These are phyloP conservation scores for Eulemur albifrons DNA, from an alignment of 2,797 vertebrate species.

Conservation along the genomic window DNA sequence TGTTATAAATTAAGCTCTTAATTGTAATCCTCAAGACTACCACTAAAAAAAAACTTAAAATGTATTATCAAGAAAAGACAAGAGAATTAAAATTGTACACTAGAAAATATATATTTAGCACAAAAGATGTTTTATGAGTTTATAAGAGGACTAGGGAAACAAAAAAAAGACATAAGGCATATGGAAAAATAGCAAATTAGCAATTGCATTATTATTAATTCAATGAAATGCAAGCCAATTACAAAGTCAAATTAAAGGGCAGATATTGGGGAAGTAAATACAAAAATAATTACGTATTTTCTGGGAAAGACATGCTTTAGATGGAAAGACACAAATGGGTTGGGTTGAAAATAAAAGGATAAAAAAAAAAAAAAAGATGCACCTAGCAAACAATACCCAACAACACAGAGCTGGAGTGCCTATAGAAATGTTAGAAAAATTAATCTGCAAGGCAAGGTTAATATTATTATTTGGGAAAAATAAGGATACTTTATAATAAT, in stretches of 20 bases:
- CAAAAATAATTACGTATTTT: neutral
- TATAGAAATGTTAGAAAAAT: neutral
- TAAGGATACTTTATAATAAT: neutral
- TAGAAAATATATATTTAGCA: neutral
- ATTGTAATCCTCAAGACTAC: neutral
- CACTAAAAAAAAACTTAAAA: constrained; percentile 39
- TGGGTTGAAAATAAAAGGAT: neutral
- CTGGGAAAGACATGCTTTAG: neutral
- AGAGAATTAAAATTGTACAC: neutral
- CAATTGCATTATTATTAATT: neutral
- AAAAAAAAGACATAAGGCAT: neutral
- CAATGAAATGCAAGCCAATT: neutral
- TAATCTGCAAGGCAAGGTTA: neutral
- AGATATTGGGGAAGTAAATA: neutral
- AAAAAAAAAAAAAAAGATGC: neutral
- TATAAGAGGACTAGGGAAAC: neutral
- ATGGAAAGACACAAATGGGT: neutral
- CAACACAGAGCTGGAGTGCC: neutral
- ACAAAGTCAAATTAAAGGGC: neutral
- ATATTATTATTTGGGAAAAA: neutral
- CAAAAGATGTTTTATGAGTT: neutral
- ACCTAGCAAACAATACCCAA: neutral
- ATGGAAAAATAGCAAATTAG: neutral
- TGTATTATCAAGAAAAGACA: constrained; percentile 2
- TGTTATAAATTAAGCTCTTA: constrained; percentile 29